phyloP scores from a whole-genome alignment of 2,888 invertebrate genomes.

The Phorcus lineatus region DNA sequence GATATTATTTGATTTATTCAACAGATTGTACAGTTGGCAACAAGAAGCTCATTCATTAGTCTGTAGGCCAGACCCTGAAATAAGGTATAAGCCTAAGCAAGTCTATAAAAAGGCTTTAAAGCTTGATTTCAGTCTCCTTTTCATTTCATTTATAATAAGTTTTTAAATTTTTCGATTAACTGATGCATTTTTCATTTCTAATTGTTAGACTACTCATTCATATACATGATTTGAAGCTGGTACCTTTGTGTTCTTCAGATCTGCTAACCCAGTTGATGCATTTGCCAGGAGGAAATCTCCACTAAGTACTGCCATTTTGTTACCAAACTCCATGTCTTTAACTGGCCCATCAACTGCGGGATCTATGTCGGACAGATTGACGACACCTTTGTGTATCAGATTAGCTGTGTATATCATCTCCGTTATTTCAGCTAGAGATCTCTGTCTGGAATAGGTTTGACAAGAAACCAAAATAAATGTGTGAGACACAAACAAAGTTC shows the following conservation, averaged over 20 bases:
- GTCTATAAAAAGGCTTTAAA: no score
- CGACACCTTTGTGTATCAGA: slow-evolving; percentile 90
- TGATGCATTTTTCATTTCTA: no score
- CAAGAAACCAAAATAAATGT: background rate
- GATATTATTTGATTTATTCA: no score
- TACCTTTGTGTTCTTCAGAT: slow-evolving; percentile 81
- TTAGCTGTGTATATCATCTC: slow-evolving; percentile 97
- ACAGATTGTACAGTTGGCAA: no score
- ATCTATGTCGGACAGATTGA: slow-evolving; percentile 81
- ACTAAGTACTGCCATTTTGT: slow-evolving; percentile 93
- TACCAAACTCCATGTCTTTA: slow-evolving; percentile 92
- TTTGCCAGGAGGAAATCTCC: slow-evolving; percentile 93
- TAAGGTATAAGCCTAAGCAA: no score
- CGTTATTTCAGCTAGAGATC: slow-evolving; percentile 89
- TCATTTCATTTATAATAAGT: no score
- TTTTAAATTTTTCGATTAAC: no score
- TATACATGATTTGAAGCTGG: background rate
- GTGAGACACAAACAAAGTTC: background rate
- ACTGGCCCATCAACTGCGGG: slow-evolving; percentile 63
- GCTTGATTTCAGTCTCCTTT: no score
- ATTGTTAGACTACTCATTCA: no score
- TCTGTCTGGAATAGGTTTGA: slow-evolving; percentile 53
- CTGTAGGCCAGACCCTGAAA: no score
- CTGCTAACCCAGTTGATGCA: slow-evolving; percentile 90
- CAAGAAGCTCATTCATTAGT: no score